A percentile compares a stretch with the other conserved stretches of the same genome.
Conservation (phyloP, 2,113 vertebrate genomes). For the Neogale vison region DNA sequence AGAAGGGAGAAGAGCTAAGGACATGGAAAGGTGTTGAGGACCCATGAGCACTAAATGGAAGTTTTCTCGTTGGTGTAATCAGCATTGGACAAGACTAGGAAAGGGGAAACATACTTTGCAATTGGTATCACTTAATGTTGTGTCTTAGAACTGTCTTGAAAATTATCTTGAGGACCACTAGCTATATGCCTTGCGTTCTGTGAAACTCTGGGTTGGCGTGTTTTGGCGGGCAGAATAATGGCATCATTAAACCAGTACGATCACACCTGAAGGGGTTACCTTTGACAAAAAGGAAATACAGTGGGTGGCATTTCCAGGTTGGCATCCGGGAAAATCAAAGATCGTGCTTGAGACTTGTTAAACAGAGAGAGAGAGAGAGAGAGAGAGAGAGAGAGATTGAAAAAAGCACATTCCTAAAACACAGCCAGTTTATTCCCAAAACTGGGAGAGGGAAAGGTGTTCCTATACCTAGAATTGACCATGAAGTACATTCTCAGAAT, state of each 20-base stretch:
- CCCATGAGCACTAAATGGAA: neutral
- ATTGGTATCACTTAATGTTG: neutral
- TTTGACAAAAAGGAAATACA: neutral
- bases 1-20: neutral
- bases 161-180: neutral
- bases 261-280: neutral
- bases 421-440: neutral
- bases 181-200: fast-evolving
- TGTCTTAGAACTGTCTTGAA: neutral
- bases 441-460: neutral
- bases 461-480: neutral
- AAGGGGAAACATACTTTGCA: neutral
- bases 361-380: too few relatives aligned
- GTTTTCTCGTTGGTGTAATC: neutral
- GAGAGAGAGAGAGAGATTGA: neutral
- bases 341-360: neutral
- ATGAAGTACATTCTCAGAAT: neutral
- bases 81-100: neutral
- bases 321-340: slow-evolving; percentile 28
- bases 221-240: neutral
- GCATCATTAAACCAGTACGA: neutral
- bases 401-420: neutral
- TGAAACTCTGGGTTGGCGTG: fast-evolving
- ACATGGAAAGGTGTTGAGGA: neutral
- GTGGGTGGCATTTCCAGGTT: neutral